Conservation (phyloP, 1,140 invertebrate species). For the Eriosoma lanigerum region DNA sequence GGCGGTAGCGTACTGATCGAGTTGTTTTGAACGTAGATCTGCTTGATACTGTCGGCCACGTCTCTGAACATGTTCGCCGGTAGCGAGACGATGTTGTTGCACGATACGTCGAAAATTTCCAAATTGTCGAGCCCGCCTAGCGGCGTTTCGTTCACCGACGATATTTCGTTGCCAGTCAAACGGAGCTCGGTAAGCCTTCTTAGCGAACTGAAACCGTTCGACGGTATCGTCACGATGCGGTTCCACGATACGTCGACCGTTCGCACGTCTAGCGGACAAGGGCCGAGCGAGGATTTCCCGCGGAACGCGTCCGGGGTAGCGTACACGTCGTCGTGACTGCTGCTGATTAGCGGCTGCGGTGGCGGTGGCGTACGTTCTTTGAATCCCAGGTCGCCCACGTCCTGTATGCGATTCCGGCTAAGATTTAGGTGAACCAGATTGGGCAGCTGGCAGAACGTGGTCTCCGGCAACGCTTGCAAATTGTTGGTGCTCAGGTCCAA, state of each 20-base stretch:
- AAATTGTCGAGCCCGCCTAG: conserved; percentile 75
- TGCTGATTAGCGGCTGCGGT: conserved; percentile 58
- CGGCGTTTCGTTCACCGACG: conserved; percentile 79
- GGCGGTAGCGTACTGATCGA: conserved; percentile 79
- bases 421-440: conserved; percentile 77
- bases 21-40: conserved; percentile 86
- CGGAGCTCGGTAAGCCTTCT: conserved; percentile 74
- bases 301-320: conserved; percentile 13
- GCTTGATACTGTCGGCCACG: conserved; percentile 74
- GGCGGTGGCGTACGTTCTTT: conserved; percentile 59
- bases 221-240: conserved; percentile 77
- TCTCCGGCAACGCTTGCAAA: conserved; percentile 82
- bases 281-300: conserved; percentile 52
- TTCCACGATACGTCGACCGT: conserved; percentile 81
- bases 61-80: conserved; percentile 82
- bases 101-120: conserved; percentile 79
- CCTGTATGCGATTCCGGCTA: conserved; percentile 80
- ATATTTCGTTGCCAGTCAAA: conserved; percentile 81
- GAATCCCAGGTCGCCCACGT: conserved; percentile 80
- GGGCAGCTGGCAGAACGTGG: conserved; percentile 78
- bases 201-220: conserved; percentile 75
- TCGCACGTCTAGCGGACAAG: conserved; percentile 78
- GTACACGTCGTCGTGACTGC: conserved; percentile 55
- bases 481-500: conserved; percentile 86
- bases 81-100: conserved; percentile 83